Base-by-base conservation (phyloP, 2,888 invertebrate genomes). In the Mantis religiosa region DNA sequence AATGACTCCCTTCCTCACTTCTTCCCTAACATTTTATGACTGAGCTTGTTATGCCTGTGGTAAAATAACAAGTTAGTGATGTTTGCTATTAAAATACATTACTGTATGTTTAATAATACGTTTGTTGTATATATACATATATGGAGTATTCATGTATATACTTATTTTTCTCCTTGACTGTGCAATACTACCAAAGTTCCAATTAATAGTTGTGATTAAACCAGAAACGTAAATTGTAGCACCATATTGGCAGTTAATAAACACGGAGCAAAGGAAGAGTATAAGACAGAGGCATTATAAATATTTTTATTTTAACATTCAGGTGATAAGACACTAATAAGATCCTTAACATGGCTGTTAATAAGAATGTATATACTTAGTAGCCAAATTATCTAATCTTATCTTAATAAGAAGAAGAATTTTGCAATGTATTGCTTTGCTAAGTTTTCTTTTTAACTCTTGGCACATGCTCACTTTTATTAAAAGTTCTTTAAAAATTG, bases 51-150 rank as follows among this genome's bases (percentile, higher is more conserved):
- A 87, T 41, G 87, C 82, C 87, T 82, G 87, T 87, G 82, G 81
- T 87, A 41, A 27, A 25, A 27, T 47, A 47, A 85, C 9, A 54
- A 47, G 85, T 85, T 85, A 41, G 54, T 87, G 30, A 30, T 87
- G 87, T 87, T 87, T 87, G 87, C 87, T 82, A 82, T 41, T 82
- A 71, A 87, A 86, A 54, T 86, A 27, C 86, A 28, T 86, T 27
- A 82, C 41, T 87, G 47, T 41, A 87, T 87, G 87, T 87, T 34
- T 41, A 82, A n/a, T 87, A 87, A 82, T n/a, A 82, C 34, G 82
- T 87, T 87, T 87, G 34, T 87, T 87, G 87, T 87, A 82, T 87
- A 87, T 71, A n/a, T n/a, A n/a, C n/a, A n/a, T n/a, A 71, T 71
- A 71, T 71, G 54, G 54, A 71, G 25, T 71, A 71, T 71, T 20